phyloP scores from a whole-genome alignment of 1,140 invertebrate species.

The Chrysomallon squamiferum region DNA sequence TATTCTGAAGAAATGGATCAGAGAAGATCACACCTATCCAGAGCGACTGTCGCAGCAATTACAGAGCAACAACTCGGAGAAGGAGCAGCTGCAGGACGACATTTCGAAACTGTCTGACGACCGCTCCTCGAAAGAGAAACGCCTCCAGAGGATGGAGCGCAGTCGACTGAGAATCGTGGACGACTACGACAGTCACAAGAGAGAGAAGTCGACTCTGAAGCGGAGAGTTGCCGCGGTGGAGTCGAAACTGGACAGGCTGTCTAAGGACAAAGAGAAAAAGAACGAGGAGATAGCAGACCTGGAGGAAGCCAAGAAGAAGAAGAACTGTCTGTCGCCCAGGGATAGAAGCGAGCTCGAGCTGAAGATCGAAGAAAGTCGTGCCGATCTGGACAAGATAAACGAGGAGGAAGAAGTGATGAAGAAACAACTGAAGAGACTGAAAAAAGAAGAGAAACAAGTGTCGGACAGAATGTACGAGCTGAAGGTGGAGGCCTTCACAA shows the following conservation, averaged over 20 bases:
- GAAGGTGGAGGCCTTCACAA: slow-evolving; percentile 41
- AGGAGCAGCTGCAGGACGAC: slow-evolving; percentile 34
- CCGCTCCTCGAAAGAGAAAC: slow-evolving; percentile 11
- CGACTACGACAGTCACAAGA: slow-evolving; percentile 29
- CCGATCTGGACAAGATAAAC: slow-evolving; percentile 22
- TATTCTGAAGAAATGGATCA: slow-evolving; percentile 37
- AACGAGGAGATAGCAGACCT: slow-evolving; percentile 24
- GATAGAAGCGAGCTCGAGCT: slow-evolving; percentile 28
- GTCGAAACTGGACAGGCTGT: slow-evolving; percentile 30
- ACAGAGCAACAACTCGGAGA: slow-evolving; percentile 38
- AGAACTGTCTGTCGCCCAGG: slow-evolving; percentile 24
- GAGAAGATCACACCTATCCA: slow-evolving; percentile 34
- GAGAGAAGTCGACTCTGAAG: slow-evolving; percentile 35
- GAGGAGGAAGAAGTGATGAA: slow-evolving; percentile 31
- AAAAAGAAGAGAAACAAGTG: slow-evolving; percentile 31
- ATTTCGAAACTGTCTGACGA: slow-evolving; percentile 25
- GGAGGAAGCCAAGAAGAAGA: slow-evolving; percentile 26
- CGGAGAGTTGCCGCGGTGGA: slow-evolving; percentile 32
- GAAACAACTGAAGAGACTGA: slow-evolving; percentile 28
- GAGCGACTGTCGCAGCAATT: slow-evolving; percentile 39
- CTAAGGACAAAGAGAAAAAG: slow-evolving; percentile 29
- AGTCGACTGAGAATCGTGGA: slow-evolving; percentile 13
- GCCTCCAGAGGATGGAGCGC: slow-evolving; percentile 27
- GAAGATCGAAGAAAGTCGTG: slow-evolving; percentile 20
- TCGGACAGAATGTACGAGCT: slow-evolving; percentile 40